Evolutionary conservation across 2,797 vertebrate species (phyloP), one percentile per base, ranked within the genome.

Genomic region (Crotalus adamanteus): DNA sequence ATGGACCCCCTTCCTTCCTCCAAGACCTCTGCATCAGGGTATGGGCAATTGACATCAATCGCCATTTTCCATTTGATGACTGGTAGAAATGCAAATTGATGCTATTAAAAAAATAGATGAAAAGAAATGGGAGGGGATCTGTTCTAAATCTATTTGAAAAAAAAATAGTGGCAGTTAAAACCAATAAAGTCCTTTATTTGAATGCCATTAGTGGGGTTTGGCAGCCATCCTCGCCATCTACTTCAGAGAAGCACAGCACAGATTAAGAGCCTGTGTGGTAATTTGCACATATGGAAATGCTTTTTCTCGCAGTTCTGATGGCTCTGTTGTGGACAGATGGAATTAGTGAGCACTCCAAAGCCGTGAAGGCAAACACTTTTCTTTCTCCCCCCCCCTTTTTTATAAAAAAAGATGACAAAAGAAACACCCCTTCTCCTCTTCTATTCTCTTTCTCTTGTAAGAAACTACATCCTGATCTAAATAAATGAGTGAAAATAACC

Each of bases 221-320:
- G 98, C 98, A 98, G 97, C 95, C 97, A 94, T 97, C 97, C 96
- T 95, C 93, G 1, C 97, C 97, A 97, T 97, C 97, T 96, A 98
- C 98, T 98, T 98, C 98, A 98, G 98, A 98, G 98, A 98, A 97
- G 97, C 98, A 97, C 93, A 94, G 97, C 96, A 95, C 97, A 98
- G 98, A 98, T 98, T 98, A 97, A 98, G 98, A 98, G 98, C 97
- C 98, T 97, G 98, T 97, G 97, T 98, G 98, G 98, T 99, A 98
- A 99, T 99, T 99, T 98, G 98, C 98, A 98, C 99, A 99, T 99
- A 99, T 99, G 99, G 99, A 99, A 99, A 98, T 98, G 98, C 98
- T 98, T 98, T 98, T 98, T 98, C 98, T 98, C 98, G 96, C 98
- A 97, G 96, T 98, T 98, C 98, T 96, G 95, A 98, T 98, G 98